phyloP scores from a whole-genome alignment of 2,888 invertebrate genomes.

The Ametastegia equiseti region DNA sequence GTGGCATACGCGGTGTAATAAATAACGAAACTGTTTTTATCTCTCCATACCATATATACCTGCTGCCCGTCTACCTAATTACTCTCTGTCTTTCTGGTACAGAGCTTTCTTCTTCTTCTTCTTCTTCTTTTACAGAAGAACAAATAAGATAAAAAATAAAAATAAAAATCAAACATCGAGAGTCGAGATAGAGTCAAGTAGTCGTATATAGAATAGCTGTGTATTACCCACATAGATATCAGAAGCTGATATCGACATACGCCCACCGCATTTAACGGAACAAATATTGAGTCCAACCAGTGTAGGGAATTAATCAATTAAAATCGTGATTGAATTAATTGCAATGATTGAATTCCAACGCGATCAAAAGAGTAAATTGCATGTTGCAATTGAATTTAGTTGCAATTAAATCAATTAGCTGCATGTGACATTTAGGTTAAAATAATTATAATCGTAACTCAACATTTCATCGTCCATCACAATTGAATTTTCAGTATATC shows the following conservation, averaged over 20 bases:
- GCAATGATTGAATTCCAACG: too few species aligned
- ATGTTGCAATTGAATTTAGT: too few species aligned
- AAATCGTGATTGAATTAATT: too few species aligned
- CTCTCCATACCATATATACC: background rate
- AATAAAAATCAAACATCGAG: background rate
- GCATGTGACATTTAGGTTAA: too few species aligned
- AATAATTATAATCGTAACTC: too few species aligned
- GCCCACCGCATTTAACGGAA: slow-evolving; percentile 11
- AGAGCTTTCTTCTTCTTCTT: background rate
- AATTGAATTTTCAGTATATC: too few species aligned
- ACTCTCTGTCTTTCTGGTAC: background rate
- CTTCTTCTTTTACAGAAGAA: background rate
- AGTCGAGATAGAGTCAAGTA: background rate
- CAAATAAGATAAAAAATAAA: background rate
- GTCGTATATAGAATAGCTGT: background rate
- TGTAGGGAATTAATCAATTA: too few species aligned
- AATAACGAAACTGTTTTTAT: background rate
- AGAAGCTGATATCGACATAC: background rate
- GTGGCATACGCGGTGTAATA: slow-evolving; percentile 5
- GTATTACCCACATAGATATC: background rate
- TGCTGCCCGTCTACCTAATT: background rate
- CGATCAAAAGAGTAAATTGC: too few species aligned
- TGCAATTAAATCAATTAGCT: too few species aligned
- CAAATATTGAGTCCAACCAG: too few species aligned
- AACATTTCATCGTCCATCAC: too few species aligned